A percentile compares a stretch with the other conserved stretches of the same genome.
phyloP scores from a whole-genome alignment of 1,140 invertebrate genomes.

The Atta texana region DNA sequence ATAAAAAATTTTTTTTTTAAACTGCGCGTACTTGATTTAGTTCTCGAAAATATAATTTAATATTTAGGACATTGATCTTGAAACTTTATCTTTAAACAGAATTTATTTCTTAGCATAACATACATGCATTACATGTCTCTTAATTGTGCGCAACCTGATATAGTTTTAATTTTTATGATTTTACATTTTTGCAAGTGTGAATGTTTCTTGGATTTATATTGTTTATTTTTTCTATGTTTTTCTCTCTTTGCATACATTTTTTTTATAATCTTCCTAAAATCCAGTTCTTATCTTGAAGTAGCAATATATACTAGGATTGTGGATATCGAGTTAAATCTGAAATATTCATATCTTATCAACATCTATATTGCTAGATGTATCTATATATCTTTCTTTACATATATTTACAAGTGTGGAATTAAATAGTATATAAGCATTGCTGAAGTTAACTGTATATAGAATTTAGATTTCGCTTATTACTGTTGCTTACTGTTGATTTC shows the following conservation, averaged over 20 bases:
- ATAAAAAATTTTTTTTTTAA: background rate
- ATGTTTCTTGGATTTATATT: slow-evolving; percentile 4
- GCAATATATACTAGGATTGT: background rate
- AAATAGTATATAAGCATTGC: background rate
- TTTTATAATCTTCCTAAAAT: slow-evolving; percentile 10
- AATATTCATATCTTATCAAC: slow-evolving; percentile 21
- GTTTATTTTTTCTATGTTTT: background rate
- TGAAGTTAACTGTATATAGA: background rate
- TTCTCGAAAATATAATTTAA: background rate
- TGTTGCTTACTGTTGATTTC: background rate
- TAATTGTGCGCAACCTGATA: background rate
- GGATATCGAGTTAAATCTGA: background rate
- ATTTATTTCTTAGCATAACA: slow-evolving; percentile 24
- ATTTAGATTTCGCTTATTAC: background rate
- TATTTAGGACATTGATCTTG: background rate
- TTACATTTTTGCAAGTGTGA: background rate
- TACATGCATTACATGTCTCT: background rate
- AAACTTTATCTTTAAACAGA: background rate
- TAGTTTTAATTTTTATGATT: background rate
- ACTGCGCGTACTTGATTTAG: background rate
- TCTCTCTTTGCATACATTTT: background rate
- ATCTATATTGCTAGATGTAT: background rate
- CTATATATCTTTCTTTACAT: slow-evolving; percentile 33
- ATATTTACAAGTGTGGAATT: slow-evolving; percentile 29
- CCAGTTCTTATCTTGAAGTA: background rate